Percentiles rank a stretch among this genome's conserved stretches.
phyloP scores from a whole-genome alignment of 2,888 invertebrate species.

The Argynnis bischoffii region DNA sequence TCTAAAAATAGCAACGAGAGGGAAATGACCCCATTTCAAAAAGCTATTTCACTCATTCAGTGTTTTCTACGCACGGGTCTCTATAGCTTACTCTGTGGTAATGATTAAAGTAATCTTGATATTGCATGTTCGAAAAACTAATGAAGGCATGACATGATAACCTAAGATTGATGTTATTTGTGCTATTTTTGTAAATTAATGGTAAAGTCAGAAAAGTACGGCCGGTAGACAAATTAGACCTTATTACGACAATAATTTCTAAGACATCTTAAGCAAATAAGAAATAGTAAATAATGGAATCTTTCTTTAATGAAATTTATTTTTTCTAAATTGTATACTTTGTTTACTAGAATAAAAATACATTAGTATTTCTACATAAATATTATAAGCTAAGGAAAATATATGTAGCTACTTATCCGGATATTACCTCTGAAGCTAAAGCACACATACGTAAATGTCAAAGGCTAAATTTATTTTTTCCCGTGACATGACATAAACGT shows the following conservation, averaged over 20 bases:
- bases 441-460: conserved; percentile 1
- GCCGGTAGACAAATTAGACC: conserved; percentile 55
- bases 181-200: conserved; percentile 55
- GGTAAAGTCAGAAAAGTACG: conserved; percentile 43
- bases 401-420: not conserved
- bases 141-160: conserved; percentile 53
- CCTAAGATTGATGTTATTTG: conserved; percentile 61
- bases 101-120: conserved; percentile 62
- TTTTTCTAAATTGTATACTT: not conserved
- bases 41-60: conserved; percentile 59
- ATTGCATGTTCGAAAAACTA: conserved; percentile 49
- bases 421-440: conserved; percentile 3
- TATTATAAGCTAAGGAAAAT: not conserved
- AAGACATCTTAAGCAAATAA: conserved; percentile 50
- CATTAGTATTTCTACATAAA: not conserved
- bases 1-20: conserved; percentile 64
- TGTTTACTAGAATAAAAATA: not conserved
- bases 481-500: not conserved
- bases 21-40: conserved; percentile 73
- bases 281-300: conserved; percentile 38
- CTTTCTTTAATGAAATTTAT: not conserved
- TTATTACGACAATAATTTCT: conserved; percentile 52
- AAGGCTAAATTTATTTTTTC: conserved; percentile 5
- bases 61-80: conserved; percentile 71
- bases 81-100: conserved; percentile 72